phyloP scores from a whole-genome alignment of 2,797 vertebrate genomes.

The Knipowitschia caucasica region DNA sequence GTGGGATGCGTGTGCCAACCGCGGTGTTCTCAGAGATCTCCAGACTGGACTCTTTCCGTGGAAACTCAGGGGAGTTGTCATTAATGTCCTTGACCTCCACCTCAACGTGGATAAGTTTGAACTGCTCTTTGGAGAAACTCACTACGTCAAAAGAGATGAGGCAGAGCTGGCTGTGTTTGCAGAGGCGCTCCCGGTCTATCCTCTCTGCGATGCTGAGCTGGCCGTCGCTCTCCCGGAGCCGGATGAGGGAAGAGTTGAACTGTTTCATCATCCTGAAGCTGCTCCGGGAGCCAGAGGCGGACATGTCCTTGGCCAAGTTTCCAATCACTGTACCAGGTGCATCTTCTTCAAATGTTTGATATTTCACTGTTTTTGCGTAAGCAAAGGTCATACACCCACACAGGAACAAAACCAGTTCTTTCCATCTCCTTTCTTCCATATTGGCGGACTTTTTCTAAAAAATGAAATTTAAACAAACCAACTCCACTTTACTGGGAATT shows the following conservation, averaged over 20 bases:
- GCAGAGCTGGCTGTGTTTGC: constrained; percentile 82
- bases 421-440: constrained; percentile 60
- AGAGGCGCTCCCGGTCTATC: constrained; percentile 88
- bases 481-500: constrained; percentile 21
- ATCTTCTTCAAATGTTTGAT: constrained; percentile 93
- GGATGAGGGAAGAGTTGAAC: constrained; percentile 89
- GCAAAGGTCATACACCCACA: constrained; percentile 57
- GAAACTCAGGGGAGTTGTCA: constrained; percentile 89
- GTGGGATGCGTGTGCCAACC: constrained; percentile 86
- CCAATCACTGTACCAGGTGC: constrained; percentile 90
- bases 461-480: constrained; percentile 1
- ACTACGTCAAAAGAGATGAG: constrained; percentile 92
- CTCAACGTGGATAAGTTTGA: constrained; percentile 92
- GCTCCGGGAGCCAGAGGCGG: constrained; percentile 72
- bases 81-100: constrained; percentile 97
- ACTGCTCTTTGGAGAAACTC: constrained; percentile 88
- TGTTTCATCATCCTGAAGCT: constrained; percentile 90
- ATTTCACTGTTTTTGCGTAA: constrained; percentile 85
- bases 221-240: constrained; percentile 88
- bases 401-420: constrained; percentile 51
- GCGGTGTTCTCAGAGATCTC: constrained; percentile 90
- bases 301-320: constrained; percentile 89
- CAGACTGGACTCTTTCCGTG: constrained; percentile 81
- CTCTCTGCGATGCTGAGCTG: constrained; percentile 89
- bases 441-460: constrained; percentile 38